phyloP scores from a whole-genome alignment of 2,888 invertebrate species.

The Cheilosia scutellata region DNA sequence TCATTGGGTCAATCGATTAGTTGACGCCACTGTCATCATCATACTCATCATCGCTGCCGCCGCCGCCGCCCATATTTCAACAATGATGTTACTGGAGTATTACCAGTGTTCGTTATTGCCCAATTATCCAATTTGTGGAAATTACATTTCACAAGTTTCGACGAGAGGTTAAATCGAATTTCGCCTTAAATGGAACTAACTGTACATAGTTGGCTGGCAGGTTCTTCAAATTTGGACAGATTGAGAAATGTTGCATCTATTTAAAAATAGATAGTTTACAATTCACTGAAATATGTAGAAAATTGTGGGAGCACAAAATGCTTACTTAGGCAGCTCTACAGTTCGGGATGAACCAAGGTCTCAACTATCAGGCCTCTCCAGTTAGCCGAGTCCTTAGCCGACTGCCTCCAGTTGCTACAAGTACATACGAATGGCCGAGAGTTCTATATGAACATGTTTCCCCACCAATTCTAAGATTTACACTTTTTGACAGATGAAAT shows the following conservation, averaged over 20 bases:
- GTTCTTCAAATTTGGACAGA: conserved; percentile 52
- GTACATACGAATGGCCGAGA: no score
- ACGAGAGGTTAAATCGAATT: conserved; percentile 64
- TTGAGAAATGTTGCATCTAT: conserved; percentile 43
- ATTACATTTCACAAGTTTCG: conserved; percentile 66
- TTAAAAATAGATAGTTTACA: no score
- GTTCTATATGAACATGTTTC: no score
- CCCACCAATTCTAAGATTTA: neutral
- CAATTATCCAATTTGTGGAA: conserved; percentile 72
- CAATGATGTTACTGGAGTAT: conserved; percentile 61
- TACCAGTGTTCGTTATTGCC: conserved; percentile 63
- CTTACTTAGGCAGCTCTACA: no score
- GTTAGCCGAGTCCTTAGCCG: no score
- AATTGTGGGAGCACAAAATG: neutral
- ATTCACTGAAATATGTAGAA: neutral
- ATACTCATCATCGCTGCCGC: neutral
- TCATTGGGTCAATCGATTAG: conserved; percentile 70
- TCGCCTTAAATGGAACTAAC: conserved; percentile 53
- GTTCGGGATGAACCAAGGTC: no score
- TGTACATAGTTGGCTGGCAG: conserved; percentile 46
- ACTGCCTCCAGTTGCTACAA: no score
- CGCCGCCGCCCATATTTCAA: conserved; percentile 60
- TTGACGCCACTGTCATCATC: conserved; percentile 56
- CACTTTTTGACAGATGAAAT: neutral
- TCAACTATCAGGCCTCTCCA: no score